Evolutionary conservation across 2,888 invertebrate species (phyloP).

Genomic region (Conops quadrifasciatus): DNA sequence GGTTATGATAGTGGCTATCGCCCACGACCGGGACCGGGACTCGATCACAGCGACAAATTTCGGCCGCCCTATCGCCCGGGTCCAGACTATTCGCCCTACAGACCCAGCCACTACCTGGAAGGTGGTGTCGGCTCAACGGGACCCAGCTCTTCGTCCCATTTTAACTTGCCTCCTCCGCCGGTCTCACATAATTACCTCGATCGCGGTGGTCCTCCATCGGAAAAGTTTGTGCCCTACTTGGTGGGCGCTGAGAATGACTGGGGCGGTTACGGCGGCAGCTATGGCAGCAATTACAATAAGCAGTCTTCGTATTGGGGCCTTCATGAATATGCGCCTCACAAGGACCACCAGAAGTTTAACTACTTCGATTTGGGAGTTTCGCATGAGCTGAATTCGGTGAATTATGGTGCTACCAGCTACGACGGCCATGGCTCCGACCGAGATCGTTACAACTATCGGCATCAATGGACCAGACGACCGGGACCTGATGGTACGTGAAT

Average conservation of each 20-base stretch:
- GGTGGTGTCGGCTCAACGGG: slow-evolving; percentile 42
- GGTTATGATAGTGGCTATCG: slow-evolving; percentile 56
- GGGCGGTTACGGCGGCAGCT: slow-evolving; percentile 72
- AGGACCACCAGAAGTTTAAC: slow-evolving; percentile 62
- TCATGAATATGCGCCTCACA: slow-evolving; percentile 58
- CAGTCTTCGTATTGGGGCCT: slow-evolving; percentile 68
- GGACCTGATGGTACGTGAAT: slow-evolving; percentile 61
- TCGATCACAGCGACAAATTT: slow-evolving; percentile 55
- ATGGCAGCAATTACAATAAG: slow-evolving; percentile 67
- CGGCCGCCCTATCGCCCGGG: slow-evolving; percentile 59
- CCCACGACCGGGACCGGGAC: slow-evolving; percentile 51
- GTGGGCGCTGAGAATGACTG: slow-evolving; percentile 68
- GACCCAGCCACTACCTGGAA: slow-evolving; percentile 49
- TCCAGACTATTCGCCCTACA: slow-evolving; percentile 58
- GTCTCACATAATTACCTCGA: slow-evolving; percentile 59
- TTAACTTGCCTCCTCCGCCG: slow-evolving; percentile 41
- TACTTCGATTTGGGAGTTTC: slow-evolving; percentile 64
- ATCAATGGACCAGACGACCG: slow-evolving; percentile 64
- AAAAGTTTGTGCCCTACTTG: slow-evolving; percentile 69
- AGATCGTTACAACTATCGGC: slow-evolving; percentile 58
- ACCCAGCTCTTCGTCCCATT: slow-evolving; percentile 42
- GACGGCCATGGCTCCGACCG: slow-evolving; percentile 51
- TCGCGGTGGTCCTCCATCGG: slow-evolving; percentile 45
- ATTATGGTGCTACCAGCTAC: slow-evolving; percentile 66
- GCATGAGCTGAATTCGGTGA: slow-evolving; percentile 63